Percentiles rank a stretch among this genome's conserved stretches.
phyloP scores from a whole-genome alignment of 1,140 invertebrate species.

The Parapsyche elsis region DNA sequence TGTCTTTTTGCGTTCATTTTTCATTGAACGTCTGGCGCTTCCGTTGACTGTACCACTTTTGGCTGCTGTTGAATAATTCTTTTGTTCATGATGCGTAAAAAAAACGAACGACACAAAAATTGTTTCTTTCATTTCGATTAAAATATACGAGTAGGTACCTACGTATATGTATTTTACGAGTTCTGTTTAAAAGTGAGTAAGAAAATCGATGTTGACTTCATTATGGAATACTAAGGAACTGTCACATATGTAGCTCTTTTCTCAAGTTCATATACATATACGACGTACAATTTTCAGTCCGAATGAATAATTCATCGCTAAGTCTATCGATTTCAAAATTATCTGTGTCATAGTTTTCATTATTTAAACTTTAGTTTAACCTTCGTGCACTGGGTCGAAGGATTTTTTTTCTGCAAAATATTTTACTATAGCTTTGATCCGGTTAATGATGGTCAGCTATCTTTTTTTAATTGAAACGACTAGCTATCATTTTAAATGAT shows the following conservation, averaged over 20 bases:
- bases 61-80: constrained; percentile 42
- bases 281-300: background rate
- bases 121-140: constrained; percentile 11
- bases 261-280: background rate
- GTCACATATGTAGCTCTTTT: too few relatives aligned
- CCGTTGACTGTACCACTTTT: constrained; percentile 40
- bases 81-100: constrained; percentile 41
- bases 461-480: too few relatives aligned
- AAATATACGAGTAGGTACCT: background rate
- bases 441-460: too few relatives aligned
- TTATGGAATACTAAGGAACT: background rate
- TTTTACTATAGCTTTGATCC: too few relatives aligned
- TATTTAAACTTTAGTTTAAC: background rate
- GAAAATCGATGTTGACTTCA: constrained; percentile 11
- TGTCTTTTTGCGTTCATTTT: constrained; percentile 42
- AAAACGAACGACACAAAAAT: constrained; percentile 17
- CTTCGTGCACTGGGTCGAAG: background rate
- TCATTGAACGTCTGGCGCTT: constrained; percentile 22
- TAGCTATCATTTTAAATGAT: too few relatives aligned
- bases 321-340: background rate
- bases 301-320: too few relatives aligned
- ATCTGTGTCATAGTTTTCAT: background rate
- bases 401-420: too few relatives aligned
- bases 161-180: background rate
- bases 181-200: constrained; percentile 1